Evolutionary conservation across 2,888 invertebrate species (phyloP).

Genomic region (Pyrrhia umbra): DNA sequence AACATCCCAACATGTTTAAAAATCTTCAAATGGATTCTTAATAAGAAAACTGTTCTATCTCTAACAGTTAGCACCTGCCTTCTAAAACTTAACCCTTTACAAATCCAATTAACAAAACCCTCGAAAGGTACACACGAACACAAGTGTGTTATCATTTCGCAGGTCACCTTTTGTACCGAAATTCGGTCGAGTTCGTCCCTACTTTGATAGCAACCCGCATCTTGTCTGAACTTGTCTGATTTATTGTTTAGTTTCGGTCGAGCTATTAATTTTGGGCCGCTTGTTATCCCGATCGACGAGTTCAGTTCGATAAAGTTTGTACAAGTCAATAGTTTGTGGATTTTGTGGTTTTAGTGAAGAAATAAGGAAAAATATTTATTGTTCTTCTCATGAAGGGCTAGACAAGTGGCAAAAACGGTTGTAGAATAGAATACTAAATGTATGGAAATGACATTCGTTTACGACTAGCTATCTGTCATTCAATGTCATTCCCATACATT

Average conservation of each 20-base stretch:
- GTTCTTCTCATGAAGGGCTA: too few relatives aligned
- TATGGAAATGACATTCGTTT: too few relatives aligned
- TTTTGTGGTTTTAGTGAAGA: background rate
- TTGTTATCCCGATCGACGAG: slow-evolving; percentile 53
- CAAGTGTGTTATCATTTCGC: slow-evolving; percentile 56
- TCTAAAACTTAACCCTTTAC: background rate
- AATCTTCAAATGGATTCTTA: too few relatives aligned
- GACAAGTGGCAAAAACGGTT: too few relatives aligned
- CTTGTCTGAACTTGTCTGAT: slow-evolving; percentile 55
- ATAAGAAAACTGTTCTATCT: background rate
- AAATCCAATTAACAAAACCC: slow-evolving; percentile 22
- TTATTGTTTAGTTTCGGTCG: slow-evolving; percentile 51
- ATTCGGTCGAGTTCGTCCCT: slow-evolving; percentile 43
- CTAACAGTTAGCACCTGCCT: background rate
- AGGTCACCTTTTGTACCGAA: slow-evolving; percentile 54
- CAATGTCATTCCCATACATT: too few relatives aligned
- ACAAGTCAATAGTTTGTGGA: slow-evolving; percentile 6
- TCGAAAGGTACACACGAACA: slow-evolving; percentile 26
- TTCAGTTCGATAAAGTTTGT: slow-evolving; percentile 23
- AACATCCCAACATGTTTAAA: too few relatives aligned
- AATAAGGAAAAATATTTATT: background rate
- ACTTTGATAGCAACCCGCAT: slow-evolving; percentile 61
- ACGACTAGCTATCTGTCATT: too few relatives aligned
- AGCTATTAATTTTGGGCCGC: slow-evolving; percentile 59
- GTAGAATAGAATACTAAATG: too few relatives aligned